phyloP scores from a whole-genome alignment of 2,113 vertebrate genomes.

The Passer domesticus region DNA sequence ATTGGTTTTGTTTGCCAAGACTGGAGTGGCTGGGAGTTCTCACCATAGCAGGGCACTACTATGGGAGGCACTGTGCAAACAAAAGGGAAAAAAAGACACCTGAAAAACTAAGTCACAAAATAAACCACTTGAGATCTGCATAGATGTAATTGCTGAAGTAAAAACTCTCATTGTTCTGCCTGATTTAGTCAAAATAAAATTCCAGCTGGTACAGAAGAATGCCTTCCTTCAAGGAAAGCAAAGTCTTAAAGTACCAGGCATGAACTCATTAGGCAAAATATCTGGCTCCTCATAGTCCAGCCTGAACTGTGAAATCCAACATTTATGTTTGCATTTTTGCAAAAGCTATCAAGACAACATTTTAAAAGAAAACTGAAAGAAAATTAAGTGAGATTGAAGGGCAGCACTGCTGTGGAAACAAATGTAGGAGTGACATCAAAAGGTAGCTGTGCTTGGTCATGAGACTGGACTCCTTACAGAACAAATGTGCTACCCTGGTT shows the following conservation, averaged over 20 bases:
- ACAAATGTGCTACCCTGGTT: neutral
- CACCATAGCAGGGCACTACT: neutral
- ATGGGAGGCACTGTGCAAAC: neutral
- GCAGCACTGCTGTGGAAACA: neutral
- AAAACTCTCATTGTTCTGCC: neutral
- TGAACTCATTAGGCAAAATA: neutral
- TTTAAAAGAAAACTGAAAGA: neutral
- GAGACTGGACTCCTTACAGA: neutral
- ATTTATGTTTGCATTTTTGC: neutral
- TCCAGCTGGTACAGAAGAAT: neutral
- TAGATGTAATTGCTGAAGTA: neutral
- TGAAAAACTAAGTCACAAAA: neutral
- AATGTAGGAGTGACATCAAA: neutral
- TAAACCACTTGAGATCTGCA: neutral
- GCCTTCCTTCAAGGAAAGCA: neutral
- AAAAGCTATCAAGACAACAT: neutral
- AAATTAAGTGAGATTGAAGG: neutral
- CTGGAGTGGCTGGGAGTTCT: neutral
- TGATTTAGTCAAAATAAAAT: neutral
- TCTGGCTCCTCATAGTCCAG: neutral
- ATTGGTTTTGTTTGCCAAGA: neutral
- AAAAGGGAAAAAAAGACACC: neutral
- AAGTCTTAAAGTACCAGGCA: neutral
- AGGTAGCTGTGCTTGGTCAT: neutral
- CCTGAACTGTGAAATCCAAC: neutral